phyloP scores from a whole-genome alignment of 2,888 invertebrate genomes.

The Pachydiplax longipennis region DNA sequence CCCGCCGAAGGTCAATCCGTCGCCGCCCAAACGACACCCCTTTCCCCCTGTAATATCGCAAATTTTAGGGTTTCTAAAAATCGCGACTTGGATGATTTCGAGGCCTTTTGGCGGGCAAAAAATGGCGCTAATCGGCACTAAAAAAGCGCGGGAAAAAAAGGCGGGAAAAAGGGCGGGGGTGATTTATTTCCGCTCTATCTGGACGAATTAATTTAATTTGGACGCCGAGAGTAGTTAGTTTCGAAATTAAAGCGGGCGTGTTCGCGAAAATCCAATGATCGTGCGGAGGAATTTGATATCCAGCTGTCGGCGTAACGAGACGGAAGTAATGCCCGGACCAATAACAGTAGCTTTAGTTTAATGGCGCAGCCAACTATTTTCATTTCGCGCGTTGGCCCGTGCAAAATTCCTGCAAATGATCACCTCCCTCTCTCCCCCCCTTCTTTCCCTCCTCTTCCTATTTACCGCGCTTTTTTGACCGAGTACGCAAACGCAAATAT shows the following conservation, averaged over 20 bases:
- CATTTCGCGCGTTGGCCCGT: neutral
- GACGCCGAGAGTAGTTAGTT: neutral
- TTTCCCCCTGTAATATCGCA: neutral
- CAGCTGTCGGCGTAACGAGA: neutral
- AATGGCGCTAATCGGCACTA: neutral
- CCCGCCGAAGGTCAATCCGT: no score
- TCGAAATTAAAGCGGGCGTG: neutral
- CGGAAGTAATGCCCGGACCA: neutral
- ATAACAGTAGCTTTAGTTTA: conserved; percentile 1
- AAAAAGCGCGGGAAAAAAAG: neutral
- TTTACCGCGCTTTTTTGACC: neutral
- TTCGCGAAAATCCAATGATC: neutral
- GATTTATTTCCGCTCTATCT: neutral
- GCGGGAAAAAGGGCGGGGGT: no score
- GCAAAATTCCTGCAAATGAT: neutral
- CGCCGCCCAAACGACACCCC: no score
- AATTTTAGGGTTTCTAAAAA: neutral
- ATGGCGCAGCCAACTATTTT: neutral
- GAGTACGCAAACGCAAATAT: neutral
- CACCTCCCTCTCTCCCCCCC: neutral
- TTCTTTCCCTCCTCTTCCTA: neutral
- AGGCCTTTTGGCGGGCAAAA: neutral
- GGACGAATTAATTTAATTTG: neutral
- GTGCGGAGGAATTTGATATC: neutral
- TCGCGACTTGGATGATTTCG: neutral